Base-by-base conservation (phyloP, 2,113 vertebrate genomes). In the Syngnathus floridae region DNA sequence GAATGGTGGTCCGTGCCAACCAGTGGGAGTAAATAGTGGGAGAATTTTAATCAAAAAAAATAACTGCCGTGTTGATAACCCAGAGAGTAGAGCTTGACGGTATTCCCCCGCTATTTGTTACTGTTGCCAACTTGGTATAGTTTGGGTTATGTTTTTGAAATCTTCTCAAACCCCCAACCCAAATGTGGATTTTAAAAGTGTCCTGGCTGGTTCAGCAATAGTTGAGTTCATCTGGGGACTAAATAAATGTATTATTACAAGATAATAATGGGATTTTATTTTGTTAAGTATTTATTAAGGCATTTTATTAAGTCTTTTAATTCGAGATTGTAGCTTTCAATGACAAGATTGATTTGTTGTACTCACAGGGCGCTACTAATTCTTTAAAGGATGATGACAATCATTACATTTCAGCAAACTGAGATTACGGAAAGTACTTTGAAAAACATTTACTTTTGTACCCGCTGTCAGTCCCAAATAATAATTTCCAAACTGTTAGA, bases 11-110 rank as follows among this genome's bases (percentile, higher is more conserved):
- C 7, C 2, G 26, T 13, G 52, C 55, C 72, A 64, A 41, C 66
- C 49, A 75, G 66, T 49, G 41, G 41, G 45, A 22, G 37, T 71
- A 49, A 62, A 59, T 22, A 19, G 26, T 54, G 1, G 21, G 54
- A 31, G 54, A 71, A 71, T 36, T 65, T 46, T 56, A 74, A 31
- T 48, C 11, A 26, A 45, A 1, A 57, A 0, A 57, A 58, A 62
- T 51, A 52, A 36, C 43, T 22, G 13, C 12, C 38, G 4, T 6
- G 1, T 41, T 41, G 38, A 26, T 6, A 60, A 41, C 37, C 19
- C 5, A 38, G 52, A 54, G 14, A 54, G 21, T 26, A n/a, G 9
- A 59, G 36, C 57, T 13, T 54, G 52, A 31, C 52, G 22, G 4
- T 10, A 37, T 37, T 12, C 35, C 37, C 36, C 37, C 35, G 8